These are phyloP conservation scores for Erythrolamprus reginae DNA, from an alignment of 2,113 vertebrate species.

Conservation along the genomic window DNA sequence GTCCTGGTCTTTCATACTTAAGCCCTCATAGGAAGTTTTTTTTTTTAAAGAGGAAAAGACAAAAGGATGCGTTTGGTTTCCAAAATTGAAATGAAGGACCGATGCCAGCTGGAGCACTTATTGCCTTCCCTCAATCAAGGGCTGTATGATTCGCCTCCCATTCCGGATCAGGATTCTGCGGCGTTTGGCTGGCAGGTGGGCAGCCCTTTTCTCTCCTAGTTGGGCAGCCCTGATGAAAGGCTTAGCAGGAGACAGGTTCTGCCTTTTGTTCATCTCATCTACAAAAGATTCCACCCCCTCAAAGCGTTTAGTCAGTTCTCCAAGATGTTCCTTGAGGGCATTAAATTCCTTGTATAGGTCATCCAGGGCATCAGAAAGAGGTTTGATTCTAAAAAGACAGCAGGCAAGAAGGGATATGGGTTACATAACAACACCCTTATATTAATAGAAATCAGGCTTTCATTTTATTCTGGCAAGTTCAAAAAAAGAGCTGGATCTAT, in stretches of 20 bases:
- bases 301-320: slow-evolving; percentile 70
- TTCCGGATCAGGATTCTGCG: background rate
- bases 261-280: slow-evolving; percentile 64
- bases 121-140: background rate
- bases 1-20: background rate
- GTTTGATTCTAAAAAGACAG: slow-evolving; percentile 67
- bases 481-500: background rate
- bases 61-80: background rate
- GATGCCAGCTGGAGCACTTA: background rate
- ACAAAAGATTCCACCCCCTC: slow-evolving; percentile 72
- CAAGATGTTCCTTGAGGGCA: slow-evolving; percentile 73
- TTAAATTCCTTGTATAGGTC: slow-evolving; percentile 82
- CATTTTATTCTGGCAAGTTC: background rate
- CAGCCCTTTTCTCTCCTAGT: background rate
- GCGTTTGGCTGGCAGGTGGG: slow-evolving; percentile 15
- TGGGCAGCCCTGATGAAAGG: background rate
- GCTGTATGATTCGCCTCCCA: background rate
- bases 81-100: background rate
- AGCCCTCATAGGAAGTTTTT: background rate
- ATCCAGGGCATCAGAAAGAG: slow-evolving; percentile 74
- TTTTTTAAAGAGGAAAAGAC: background rate
- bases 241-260: slow-evolving; percentile 23
- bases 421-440: background rate
- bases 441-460: background rate
- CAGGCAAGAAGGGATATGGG: fast-evolving